A percentile compares a stretch with the other conserved stretches of the same genome.
These are phyloP conservation scores for Rhingia campestris DNA, from an alignment of 2,888 invertebrate species.

Conservation along the genomic window DNA sequence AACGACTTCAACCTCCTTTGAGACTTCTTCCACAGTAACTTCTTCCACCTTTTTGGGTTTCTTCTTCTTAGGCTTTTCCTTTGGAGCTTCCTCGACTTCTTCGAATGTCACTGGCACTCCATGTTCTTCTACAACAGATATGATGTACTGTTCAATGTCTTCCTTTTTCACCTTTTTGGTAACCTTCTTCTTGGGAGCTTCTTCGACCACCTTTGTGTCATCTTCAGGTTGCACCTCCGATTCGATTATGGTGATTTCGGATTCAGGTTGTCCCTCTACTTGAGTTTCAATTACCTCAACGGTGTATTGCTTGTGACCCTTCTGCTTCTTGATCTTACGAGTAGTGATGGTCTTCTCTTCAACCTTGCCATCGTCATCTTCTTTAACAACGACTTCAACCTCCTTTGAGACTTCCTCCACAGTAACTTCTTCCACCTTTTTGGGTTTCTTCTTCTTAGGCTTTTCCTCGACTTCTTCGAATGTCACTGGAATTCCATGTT, in stretches of 20 bases:
- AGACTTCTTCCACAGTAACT: slow-evolving; percentile 67
- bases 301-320: background rate
- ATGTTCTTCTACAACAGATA: too few relatives aligned
- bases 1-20: slow-evolving; percentile 70
- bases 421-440: slow-evolving; percentile 64
- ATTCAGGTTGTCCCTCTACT: too few relatives aligned
- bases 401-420: slow-evolving; percentile 74
- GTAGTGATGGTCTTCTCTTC: slow-evolving; percentile 76
- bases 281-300: too few relatives aligned
- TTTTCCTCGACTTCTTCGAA: slow-evolving; percentile 81
- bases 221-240: slow-evolving; percentile 50
- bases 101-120: too few relatives aligned
- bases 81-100: slow-evolving; percentile 39
- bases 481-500: slow-evolving; percentile 82
- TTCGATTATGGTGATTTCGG: too few relatives aligned
- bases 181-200: too few relatives aligned
- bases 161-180: too few relatives aligned
- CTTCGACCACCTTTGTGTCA: slow-evolving; percentile 72
- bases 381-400: slow-evolving; percentile 76
- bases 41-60: slow-evolving; percentile 53
- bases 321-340: slow-evolving; percentile 76
- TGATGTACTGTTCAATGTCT: too few relatives aligned
- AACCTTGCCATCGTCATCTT: slow-evolving; percentile 78
- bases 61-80: slow-evolving; percentile 71
- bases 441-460: slow-evolving; percentile 75